These are phyloP conservation scores for Aphelenchoides fujianensis DNA, from an alignment of 1,140 invertebrate species.

Conservation along the genomic window DNA sequence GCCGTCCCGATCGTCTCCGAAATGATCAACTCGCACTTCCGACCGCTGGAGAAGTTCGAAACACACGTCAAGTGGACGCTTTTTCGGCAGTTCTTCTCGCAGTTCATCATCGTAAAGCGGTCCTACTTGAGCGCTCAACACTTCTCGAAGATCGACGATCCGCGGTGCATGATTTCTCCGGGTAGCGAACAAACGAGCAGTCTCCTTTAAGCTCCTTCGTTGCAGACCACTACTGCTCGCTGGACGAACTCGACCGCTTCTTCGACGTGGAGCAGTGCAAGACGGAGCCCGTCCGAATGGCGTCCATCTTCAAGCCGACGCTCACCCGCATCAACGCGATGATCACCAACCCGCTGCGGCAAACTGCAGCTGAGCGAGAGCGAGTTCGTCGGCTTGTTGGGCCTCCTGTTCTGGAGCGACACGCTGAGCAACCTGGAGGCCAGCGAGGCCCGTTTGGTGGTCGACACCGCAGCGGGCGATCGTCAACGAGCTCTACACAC, in stretches of 20 bases:
- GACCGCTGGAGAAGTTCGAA: neutral
- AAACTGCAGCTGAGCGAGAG: slow-evolving; percentile 22
- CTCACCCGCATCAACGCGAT: slow-evolving; percentile 25
- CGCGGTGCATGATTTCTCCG: slow-evolving; percentile 26
- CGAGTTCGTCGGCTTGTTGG: slow-evolving; percentile 31
- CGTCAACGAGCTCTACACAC: slow-evolving; percentile 30
- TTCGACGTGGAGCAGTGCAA: slow-evolving; percentile 37
- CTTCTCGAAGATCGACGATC: slow-evolving; percentile 30
- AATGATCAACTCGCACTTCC: slow-evolving; percentile 30
- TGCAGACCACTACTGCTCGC: slow-evolving; percentile 18
- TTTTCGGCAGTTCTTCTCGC: slow-evolving; percentile 41
- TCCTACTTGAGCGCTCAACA: neutral
- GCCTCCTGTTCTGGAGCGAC: slow-evolving; percentile 39
- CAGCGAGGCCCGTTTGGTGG: slow-evolving; percentile 23
- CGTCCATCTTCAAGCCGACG: slow-evolving; percentile 28
- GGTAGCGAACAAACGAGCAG: neutral
- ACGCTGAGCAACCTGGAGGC: slow-evolving; percentile 17
- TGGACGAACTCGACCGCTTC: slow-evolving; percentile 22
- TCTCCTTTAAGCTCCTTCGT: slow-evolving; percentile 20
- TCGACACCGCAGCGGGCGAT: slow-evolving; percentile 27
- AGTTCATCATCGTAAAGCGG: slow-evolving; percentile 27
- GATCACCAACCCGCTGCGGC: slow-evolving; percentile 10
- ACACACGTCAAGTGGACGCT: slow-evolving; percentile 27
- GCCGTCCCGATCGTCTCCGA: slow-evolving; percentile 32
- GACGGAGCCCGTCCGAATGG: slow-evolving; percentile 26